Evolutionary conservation across 2,797 vertebrate species (phyloP).

Genomic region (Enteromius paludinosus): DNA sequence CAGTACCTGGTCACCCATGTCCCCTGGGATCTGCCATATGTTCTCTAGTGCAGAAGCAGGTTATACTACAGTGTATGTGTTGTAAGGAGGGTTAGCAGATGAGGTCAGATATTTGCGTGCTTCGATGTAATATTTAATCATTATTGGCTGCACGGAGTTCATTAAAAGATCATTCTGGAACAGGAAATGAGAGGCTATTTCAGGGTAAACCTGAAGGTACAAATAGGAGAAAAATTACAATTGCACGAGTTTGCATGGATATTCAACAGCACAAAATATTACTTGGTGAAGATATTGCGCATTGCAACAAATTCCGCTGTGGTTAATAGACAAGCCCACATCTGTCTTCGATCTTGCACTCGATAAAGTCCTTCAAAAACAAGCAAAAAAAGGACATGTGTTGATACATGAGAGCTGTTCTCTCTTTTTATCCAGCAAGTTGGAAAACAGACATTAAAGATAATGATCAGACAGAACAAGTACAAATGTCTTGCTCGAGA

Average conservation of each 20-base stretch:
- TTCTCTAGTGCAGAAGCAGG: not conserved
- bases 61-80: constrained; percentile 1
- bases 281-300: constrained; percentile 38
- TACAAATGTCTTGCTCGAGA: constrained; percentile 13
- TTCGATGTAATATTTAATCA: constrained; percentile 14
- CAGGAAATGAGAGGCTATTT: constrained; percentile 4
- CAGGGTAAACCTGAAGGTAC: constrained; percentile 5
- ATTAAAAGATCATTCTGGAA: constrained; percentile 9
- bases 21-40: not conserved
- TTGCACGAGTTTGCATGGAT: not conserved
- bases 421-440: constrained; percentile 31
- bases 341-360: constrained; percentile 45
- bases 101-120: constrained; percentile 4
- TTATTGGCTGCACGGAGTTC: not conserved
- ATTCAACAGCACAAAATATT: not conserved
- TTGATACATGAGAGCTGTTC: not conserved
- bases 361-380: not conserved
- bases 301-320: constrained; percentile 36
- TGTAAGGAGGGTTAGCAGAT: not conserved
- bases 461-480: constrained; percentile 28
- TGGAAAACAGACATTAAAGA: constrained; percentile 41
- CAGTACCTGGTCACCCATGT: constrained; percentile 2
- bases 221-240: constrained; percentile 1
- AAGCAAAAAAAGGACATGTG: not conserved
- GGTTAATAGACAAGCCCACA: constrained; percentile 36